Conservation (phyloP, 2,888 invertebrate genomes). For the Terebella lapidaria region DNA sequence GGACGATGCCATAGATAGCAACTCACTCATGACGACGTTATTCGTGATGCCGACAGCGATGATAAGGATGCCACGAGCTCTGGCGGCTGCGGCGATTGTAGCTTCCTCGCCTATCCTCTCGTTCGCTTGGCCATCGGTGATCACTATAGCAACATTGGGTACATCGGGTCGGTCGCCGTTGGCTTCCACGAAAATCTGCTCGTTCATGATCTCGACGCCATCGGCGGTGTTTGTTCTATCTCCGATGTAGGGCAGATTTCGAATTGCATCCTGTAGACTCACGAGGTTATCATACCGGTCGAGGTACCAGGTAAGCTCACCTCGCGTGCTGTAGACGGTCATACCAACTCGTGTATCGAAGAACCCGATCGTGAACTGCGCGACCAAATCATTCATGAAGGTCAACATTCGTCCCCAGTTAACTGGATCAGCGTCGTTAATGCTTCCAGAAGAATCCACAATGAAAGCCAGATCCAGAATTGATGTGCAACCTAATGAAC, state of each 20-base stretch:
- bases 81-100: background rate
- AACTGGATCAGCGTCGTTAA: background rate
- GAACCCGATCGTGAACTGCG: constrained; percentile 5
- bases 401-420: background rate
- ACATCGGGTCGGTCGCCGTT: constrained; percentile 24
- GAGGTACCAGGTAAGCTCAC: constrained; percentile 10
- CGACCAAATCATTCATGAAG: background rate
- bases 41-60: constrained; percentile 2
- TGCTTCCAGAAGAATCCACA: constrained; percentile 1
- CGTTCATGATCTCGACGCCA: constrained; percentile 4
- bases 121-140: constrained; percentile 28
- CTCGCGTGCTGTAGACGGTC: constrained; percentile 12
- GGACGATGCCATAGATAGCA: background rate
- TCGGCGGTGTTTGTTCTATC: constrained; percentile 8
- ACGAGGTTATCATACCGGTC: constrained; percentile 2
- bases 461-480: background rate
- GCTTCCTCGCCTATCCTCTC: background rate
- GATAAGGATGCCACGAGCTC: background rate
- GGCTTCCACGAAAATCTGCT: constrained; percentile 13
- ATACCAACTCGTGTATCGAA: constrained; percentile 15
- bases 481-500: background rate
- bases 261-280: constrained; percentile 3
- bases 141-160: constrained; percentile 29
- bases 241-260: constrained; percentile 5
- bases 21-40: background rate